Conservation (phyloP, 2,888 invertebrate genomes). For the Sialis lutaria region DNA sequence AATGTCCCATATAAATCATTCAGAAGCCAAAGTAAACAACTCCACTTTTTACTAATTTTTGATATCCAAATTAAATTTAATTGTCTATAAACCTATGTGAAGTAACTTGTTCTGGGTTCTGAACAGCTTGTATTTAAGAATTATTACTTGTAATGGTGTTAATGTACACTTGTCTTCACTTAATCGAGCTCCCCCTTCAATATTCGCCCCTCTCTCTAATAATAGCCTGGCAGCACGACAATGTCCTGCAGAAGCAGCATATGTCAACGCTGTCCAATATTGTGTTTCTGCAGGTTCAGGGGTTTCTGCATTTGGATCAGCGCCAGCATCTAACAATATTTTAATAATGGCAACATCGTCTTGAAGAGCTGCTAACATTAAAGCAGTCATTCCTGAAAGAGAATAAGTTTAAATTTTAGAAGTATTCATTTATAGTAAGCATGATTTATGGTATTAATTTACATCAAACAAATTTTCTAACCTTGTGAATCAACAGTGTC, state of each 20-base stretch:
- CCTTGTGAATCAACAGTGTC: constrained; percentile 56
- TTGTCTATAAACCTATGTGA: no score
- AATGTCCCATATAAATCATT: no score
- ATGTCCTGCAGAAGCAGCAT: constrained; percentile 49
- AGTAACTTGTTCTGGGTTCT: constrained; percentile 22
- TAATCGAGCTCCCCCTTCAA: constrained; percentile 69
- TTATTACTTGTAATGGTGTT: constrained; percentile 53
- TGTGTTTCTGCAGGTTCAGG: constrained; percentile 52
- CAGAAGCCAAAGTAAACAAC: no score
- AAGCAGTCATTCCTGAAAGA: constrained; percentile 47
- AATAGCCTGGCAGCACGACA: constrained; percentile 37
- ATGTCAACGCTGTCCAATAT: constrained; percentile 79
- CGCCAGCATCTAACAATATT: constrained; percentile 29
- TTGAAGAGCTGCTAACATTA: constrained; percentile 67
- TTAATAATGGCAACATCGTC: constrained; percentile 1
- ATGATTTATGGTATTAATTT: no score
- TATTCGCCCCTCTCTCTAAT: constrained; percentile 63
- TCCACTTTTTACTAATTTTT: no score
- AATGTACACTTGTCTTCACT: constrained; percentile 75
- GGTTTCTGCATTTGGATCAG: constrained; percentile 68
- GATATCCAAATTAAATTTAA: no score
- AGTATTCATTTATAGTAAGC: no score
- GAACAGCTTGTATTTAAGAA: no score
- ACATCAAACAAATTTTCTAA: neutral
- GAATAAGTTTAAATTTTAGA: no score